Evolutionary conservation across 2,797 vertebrate species (phyloP), one percentile per base, ranked within the genome.

Genomic region (Clarias pachynema): DNA sequence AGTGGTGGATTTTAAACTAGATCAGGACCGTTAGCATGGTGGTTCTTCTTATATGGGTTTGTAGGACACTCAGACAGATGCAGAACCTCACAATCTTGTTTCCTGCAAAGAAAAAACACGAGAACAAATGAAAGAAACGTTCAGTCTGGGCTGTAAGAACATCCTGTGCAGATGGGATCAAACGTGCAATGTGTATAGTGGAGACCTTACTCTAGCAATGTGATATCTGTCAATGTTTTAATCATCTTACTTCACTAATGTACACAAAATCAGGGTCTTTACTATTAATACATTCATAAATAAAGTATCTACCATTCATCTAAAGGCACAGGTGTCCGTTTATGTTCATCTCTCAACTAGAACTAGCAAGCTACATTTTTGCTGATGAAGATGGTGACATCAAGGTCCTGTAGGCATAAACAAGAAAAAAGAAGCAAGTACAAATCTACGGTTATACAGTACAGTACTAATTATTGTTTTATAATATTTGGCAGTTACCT

Each of bases 41-140:
- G 68, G 24, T 37, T 15, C 29, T 26, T 10, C 44, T 9, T 84
- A 87, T 81, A 26, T 80, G 62, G 82, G 86, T 87, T 87, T 84
- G 68, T 84, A 80, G 86, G 69, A 31, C 82, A 57, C 66, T 66
- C 44, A 14, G 49, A 14, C 72, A 83, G 85, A 66, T 82, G 85
- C 53, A 83, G 14, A 86, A 24, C 1, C 31, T n/a, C 56, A 60
- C 18, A 14, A 57, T 37, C 29, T 59, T 59, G 8, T 75, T 56
- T 75, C 16, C 40, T 8, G 7, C 7, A 56, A 29, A 53, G 5
- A 53, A 70, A 24, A 53, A 34, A 22, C 70, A 59, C 37, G 2
- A 26, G 34, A 9, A 10, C 1, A n/a, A 16, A 4, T 24, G 37
- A 26, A 65, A 31, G 26, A 65, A 66, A 44, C 34, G 9, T 75